Evolutionary conservation across 2,888 invertebrate species (phyloP).

Genomic region (Ischnus inquisitorius): DNA sequence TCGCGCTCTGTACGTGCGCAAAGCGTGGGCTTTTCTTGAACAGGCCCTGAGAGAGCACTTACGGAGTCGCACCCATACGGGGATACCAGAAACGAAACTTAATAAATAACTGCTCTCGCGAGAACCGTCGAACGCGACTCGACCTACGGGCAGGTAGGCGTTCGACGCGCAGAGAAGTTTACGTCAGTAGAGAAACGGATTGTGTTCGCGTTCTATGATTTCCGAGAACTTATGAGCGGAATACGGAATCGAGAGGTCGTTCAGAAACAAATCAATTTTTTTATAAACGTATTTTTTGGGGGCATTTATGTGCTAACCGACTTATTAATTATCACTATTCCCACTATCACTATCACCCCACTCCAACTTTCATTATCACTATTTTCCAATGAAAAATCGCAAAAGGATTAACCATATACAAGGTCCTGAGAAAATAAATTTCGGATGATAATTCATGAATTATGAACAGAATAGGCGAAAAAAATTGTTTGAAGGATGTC

Average conservation of each 20-base stretch:
- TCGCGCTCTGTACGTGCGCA: conserved; percentile 1
- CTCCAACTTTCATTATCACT: too few species aligned
- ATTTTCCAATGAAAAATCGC: too few species aligned
- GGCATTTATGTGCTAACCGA: not conserved
- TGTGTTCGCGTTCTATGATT: conserved; percentile 12
- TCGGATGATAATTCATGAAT: too few species aligned
- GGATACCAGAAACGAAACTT: conserved; percentile 36
- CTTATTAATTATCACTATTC: not conserved
- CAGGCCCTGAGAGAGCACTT: not conserved
- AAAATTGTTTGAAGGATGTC: too few species aligned
- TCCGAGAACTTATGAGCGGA: conserved; percentile 1
- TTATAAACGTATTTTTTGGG: not conserved
- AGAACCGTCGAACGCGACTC: conserved; percentile 9
- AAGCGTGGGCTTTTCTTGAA: conserved; percentile 28
- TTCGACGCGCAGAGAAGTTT: conserved; percentile 9
- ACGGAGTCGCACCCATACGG: conserved; percentile 38
- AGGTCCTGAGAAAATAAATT: too few species aligned
- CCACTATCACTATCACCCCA: too few species aligned
- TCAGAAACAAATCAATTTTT: conserved; percentile 2
- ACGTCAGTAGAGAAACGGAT: conserved; percentile 15
- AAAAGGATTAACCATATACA: too few species aligned
- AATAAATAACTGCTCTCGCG: conserved; percentile 29
- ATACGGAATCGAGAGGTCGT: conserved; percentile 13
- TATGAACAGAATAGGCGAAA: too few species aligned
- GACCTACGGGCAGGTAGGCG: conserved; percentile 40